Conservation (phyloP, 2,113 vertebrate genomes). For the Anguilla japonica region DNA sequence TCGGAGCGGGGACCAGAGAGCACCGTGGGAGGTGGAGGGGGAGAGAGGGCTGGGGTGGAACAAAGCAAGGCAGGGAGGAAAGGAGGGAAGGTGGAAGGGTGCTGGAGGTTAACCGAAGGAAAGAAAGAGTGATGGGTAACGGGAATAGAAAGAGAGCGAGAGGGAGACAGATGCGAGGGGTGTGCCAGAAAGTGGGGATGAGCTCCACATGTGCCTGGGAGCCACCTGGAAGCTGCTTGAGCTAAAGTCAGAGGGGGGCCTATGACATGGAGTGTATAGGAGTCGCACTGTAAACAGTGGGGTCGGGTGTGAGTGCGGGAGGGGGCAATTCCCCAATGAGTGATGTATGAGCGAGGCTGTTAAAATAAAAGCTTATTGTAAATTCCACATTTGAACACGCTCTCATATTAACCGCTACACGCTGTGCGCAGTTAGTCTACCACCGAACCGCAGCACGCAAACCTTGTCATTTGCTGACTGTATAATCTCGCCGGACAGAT, state of each 20-base stretch:
- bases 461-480: neutral
- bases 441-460: conserved; percentile 13
- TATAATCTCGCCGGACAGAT: conserved; percentile 7
- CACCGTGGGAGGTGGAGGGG: neutral
- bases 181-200: neutral
- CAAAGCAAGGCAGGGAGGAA: neutral
- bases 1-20: conserved; percentile 28
- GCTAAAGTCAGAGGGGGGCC: neutral
- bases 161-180: neutral
- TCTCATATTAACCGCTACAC: conserved; percentile 24
- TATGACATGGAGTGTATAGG: neutral
- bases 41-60: neutral
- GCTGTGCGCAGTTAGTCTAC: neutral
- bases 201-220: neutral
- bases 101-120: neutral
- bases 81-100: neutral
- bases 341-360: neutral
- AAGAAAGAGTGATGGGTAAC: neutral
- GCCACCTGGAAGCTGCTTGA: neutral
- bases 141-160: neutral
- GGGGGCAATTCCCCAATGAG: neutral
- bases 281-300: neutral
- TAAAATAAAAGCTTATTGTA: conserved; percentile 2
- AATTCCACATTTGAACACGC: neutral
- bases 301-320: neutral